phyloP scores from a whole-genome alignment of 2,113 vertebrate genomes.

The Artemisiospiza belli region DNA sequence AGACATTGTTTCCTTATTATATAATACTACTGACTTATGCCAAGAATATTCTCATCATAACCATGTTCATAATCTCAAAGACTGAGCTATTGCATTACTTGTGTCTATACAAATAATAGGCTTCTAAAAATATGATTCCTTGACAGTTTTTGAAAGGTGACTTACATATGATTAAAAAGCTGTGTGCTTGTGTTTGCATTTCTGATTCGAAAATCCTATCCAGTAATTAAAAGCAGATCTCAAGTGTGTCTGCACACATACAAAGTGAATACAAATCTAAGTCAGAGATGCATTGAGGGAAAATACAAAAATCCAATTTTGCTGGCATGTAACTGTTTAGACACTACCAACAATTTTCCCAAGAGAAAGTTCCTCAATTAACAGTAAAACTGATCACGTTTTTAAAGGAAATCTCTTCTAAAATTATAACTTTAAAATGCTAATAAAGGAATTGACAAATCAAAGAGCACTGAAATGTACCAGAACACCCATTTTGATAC shows the following conservation, averaged over 20 bases:
- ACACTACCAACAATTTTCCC: background rate
- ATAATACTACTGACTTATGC: slow-evolving; percentile 52
- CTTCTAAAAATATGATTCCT: slow-evolving; percentile 66
- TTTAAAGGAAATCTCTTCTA: background rate
- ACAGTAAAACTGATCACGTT: background rate
- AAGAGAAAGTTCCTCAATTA: background rate
- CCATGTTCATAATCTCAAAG: slow-evolving; percentile 46
- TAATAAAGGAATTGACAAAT: background rate
- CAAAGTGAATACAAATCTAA: slow-evolving; percentile 26
- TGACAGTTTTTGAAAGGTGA: slow-evolving; percentile 65
- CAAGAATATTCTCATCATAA: slow-evolving; percentile 49
- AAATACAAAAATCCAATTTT: background rate
- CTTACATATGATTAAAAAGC: slow-evolving; percentile 16
- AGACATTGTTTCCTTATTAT: slow-evolving; percentile 72
- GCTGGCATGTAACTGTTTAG: background rate
- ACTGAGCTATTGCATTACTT: slow-evolving; percentile 57
- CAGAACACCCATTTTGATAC: background rate
- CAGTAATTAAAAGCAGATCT: slow-evolving; percentile 65
- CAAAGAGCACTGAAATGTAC: background rate
- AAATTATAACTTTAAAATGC: background rate
- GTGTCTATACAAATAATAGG: slow-evolving; percentile 11
- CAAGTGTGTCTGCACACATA: slow-evolving; percentile 23
- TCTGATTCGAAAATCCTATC: slow-evolving; percentile 29
- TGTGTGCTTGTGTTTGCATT: slow-evolving; percentile 19
- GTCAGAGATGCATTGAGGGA: slow-evolving; percentile 11